Base-by-base conservation (phyloP, 2,888 invertebrate genomes). In the Girardia tigrina region DNA sequence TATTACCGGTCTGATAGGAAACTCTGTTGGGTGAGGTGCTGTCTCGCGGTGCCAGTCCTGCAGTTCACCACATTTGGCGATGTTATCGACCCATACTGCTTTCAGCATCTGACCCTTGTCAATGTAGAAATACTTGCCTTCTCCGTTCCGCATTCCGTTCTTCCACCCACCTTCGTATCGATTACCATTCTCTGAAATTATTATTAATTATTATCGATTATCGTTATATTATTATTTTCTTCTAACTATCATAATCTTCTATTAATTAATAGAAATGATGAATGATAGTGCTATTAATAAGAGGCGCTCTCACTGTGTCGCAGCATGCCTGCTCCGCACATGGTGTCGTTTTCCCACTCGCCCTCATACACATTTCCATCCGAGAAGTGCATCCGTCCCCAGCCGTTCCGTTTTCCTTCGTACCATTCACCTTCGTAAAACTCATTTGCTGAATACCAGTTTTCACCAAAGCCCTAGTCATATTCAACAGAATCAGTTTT, bases 351-450 rank as follows among this genome's bases (percentile, higher is more conserved):
- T 73, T 80, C 82, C 85, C 85, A 77, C 75, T 77, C 77, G 26
- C 79, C 79, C 75, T 79, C 79, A 36, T 79, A 79, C 12, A 79
- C 78, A 23, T 69, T 70, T 14, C 78, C 83, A 80, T 85, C 84
- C 23, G 79, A 79, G 77, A 80, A 83, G 77, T 83, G 82, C 84
- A 84, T 84, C n/a, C 84, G 79, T 14, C 85, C 85, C 84, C 85
- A 85, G 28, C 85, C 85, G 79, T 83, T 83, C 70, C 84, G 78
- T 75, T 84, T 82, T 71, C 82, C 83, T 12, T 80, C 82, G 77
- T 83, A 83, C 83, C 83, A 85, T 79, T 85, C 84, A 0, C 85
- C 85, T 78, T 85, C 85, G 79, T 84, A 85, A 78, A 82, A 83
- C 77, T 83, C 83, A n/a, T 79, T 79, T 27, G 82, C 81, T 14